Conservation (phyloP, 2,113 vertebrate genomes). For the Azemiops feae region DNA sequence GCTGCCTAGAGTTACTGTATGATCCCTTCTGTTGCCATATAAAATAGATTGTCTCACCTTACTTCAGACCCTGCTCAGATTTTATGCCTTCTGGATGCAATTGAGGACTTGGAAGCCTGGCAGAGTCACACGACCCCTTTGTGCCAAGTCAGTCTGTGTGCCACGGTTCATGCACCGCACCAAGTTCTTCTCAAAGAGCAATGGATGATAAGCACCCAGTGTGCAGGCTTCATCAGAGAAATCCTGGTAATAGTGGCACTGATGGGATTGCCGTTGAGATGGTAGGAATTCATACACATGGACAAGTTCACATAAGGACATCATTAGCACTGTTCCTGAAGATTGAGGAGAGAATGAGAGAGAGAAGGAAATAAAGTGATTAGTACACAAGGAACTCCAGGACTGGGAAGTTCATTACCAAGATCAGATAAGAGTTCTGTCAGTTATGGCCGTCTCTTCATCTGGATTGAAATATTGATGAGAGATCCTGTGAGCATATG, state of each 20-base stretch:
- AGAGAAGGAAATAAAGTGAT: background rate
- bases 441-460: background rate
- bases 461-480: background rate
- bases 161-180: slow-evolving; percentile 77
- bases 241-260: slow-evolving; percentile 79
- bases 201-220: slow-evolving; percentile 76
- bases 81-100: slow-evolving; percentile 46
- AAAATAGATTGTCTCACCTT: background rate
- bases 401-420: background rate
- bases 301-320: slow-evolving; percentile 76
- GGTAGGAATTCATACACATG: slow-evolving; percentile 80
- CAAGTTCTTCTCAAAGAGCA: slow-evolving; percentile 80
- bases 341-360: background rate
- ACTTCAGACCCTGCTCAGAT: too few relatives aligned
- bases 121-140: slow-evolving; percentile 67
- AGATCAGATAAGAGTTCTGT: background rate
- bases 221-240: slow-evolving; percentile 77
- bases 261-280: slow-evolving; percentile 72
- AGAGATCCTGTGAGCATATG: background rate
- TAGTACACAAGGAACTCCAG: background rate
- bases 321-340: slow-evolving; percentile 77
- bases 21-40: background rate
- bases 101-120: slow-evolving; percentile 69
- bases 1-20: too few relatives aligned
- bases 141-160: slow-evolving; percentile 67